Conservation (phyloP, 2,888 invertebrate species). For the Orthosia incerta region DNA sequence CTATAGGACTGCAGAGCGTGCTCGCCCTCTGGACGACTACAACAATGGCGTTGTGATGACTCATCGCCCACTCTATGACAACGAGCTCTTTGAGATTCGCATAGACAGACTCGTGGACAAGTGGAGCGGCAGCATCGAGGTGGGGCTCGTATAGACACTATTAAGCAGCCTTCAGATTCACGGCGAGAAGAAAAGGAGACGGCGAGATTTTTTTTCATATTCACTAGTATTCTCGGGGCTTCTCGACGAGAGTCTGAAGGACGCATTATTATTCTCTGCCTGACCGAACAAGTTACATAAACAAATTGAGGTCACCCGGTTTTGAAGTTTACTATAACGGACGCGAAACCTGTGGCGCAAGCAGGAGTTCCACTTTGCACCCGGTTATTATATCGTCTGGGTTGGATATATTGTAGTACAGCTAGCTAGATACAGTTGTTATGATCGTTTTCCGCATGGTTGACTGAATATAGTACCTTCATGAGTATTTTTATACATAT, state of each 20-base stretch:
- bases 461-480: background rate
- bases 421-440: background rate
- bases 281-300: background rate
- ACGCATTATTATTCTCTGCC: background rate
- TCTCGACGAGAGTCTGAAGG: background rate
- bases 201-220: background rate
- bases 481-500: constrained; percentile 69
- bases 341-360: background rate
- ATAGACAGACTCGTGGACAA: constrained; percentile 98
- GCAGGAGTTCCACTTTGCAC: background rate
- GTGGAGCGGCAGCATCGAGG: constrained; percentile 98
- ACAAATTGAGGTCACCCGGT: background rate
- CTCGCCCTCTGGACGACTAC: constrained; percentile 97
- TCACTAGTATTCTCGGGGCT: background rate
- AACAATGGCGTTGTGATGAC: constrained; percentile 99
- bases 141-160: constrained; percentile 61
- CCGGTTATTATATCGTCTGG: background rate
- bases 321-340: background rate
- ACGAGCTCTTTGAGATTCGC: constrained; percentile 98
- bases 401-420: background rate
- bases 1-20: constrained; percentile 95
- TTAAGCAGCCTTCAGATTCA: background rate
- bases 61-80: constrained; percentile 95
- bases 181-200: background rate
- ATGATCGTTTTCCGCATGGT: background rate